Base-by-base conservation (phyloP, 2,113 vertebrate genomes). In the Bathybates hornii region DNA sequence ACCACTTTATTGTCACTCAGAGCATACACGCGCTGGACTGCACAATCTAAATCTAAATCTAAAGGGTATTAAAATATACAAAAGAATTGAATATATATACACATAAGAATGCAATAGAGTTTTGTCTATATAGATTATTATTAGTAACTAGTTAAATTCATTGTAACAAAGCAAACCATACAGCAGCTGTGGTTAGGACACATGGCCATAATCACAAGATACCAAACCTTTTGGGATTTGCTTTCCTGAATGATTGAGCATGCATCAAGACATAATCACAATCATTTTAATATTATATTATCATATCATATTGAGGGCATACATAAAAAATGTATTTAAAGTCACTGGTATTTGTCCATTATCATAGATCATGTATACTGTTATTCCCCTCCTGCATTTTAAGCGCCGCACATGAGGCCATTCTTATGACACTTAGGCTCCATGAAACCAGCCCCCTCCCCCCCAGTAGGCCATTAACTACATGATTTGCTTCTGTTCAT, bases 11-110 rank as follows among this genome's bases (percentile, higher is more conserved):
- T 61, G 29, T 61, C 14, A 34, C 8, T 61, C 9, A 2, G 32
- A 3, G 17, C 29, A 63, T 0, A 34, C 59, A 1, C 3, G 3
- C 0, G 1, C 0, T 36, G 61, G 19, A 13, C 34, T 38, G 10
- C 34, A 66, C 61, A 66, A 66, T 38, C 6, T 21, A 38, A 66
- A 11, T 53, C 9, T 53, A 53, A 53, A 61, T 0, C 7, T 63
- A 19, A 34, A 63, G 59, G 32, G 32, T 63, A 12, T 63, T n/a
- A 34, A 63, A 63, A 36, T n/a, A 63, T 36, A 63, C 32, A 36
- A 36, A 63, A 36, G 2, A 63, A 12, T 36, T 2, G 6, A 36
- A n/a, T 66, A 38, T n/a, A 12, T 38, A 66, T 1, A 66, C 32
- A 66, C 0, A 66, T 21, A 38, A 38, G 19, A 66, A 66, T 66